phyloP scores from a whole-genome alignment of 2,113 vertebrate genomes.

The Corynorhinus townsendii region DNA sequence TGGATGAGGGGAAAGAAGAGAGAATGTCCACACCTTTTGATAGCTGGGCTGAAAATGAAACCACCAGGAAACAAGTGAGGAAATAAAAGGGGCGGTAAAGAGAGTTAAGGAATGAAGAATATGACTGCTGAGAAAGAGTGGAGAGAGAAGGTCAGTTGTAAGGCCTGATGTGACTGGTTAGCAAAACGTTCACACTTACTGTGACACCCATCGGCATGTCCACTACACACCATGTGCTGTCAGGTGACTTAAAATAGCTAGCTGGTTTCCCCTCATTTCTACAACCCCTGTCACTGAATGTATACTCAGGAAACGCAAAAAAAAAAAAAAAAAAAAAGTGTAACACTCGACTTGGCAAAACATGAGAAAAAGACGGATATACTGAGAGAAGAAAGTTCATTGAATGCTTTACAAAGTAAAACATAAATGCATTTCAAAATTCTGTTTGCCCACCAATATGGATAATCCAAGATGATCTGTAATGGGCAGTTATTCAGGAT shows the following conservation, averaged over 20 bases:
- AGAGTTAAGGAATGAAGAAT: background rate
- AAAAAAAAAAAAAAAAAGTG: no score
- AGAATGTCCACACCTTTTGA: background rate
- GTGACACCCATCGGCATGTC: rapidly evolving
- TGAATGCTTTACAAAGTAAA: background rate
- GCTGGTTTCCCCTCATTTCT: background rate
- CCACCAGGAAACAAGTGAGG: background rate
- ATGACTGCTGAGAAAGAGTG: background rate
- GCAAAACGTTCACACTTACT: rapidly evolving
- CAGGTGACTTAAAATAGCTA: background rate
- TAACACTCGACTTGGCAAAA: background rate
- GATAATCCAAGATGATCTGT: background rate
- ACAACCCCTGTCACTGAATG: no score
- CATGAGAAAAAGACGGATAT: background rate
- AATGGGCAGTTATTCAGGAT: no score
- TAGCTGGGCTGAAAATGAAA: background rate
- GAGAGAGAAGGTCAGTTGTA: background rate
- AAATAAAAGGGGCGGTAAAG: background rate
- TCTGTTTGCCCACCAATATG: background rate
- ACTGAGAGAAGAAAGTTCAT: background rate
- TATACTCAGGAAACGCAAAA: background rate
- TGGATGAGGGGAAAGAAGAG: background rate
- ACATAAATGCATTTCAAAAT: background rate
- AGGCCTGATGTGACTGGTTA: background rate
- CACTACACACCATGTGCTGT: rapidly evolving